phyloP scores from a whole-genome alignment of 2,113 vertebrate species.

The Phainopepla nitens region DNA sequence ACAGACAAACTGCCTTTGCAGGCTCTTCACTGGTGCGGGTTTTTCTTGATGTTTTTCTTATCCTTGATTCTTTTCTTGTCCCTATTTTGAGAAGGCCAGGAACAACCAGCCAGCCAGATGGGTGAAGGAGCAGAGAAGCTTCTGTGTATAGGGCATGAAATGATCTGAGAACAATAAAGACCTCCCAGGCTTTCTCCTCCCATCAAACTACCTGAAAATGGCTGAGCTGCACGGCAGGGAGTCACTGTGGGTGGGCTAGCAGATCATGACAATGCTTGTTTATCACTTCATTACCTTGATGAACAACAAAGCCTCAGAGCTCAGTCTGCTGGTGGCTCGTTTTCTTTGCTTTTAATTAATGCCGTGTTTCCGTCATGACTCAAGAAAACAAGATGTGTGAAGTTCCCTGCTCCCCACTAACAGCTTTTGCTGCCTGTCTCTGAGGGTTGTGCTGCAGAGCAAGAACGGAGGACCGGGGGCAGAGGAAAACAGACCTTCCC shows the following conservation, averaged over 20 bases:
- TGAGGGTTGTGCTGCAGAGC: neutral
- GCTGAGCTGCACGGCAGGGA: too few relatives aligned
- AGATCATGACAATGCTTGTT: neutral
- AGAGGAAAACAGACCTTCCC: neutral
- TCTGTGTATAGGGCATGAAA: accelerated
- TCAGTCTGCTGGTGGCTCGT: neutral
- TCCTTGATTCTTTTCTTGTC: neutral
- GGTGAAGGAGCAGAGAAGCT: neutral
- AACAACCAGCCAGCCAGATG: neutral
- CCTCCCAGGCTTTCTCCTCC: neutral
- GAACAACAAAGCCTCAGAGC: neutral
- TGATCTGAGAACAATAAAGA: neutral
- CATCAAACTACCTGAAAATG: neutral
- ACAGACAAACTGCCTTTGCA: neutral
- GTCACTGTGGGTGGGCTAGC: neutral
- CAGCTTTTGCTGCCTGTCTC: neutral
- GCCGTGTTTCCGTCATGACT: neutral
- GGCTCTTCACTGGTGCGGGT: neutral
- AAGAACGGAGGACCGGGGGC: neutral
- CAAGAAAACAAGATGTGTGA: neutral
- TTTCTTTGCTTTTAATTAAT: neutral
- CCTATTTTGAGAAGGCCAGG: neutral
- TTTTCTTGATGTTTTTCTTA: neutral
- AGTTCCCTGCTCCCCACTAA: neutral
- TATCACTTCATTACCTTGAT: neutral